Conservation (phyloP, 2,113 vertebrate species). For the Catharus bicknelli region DNA sequence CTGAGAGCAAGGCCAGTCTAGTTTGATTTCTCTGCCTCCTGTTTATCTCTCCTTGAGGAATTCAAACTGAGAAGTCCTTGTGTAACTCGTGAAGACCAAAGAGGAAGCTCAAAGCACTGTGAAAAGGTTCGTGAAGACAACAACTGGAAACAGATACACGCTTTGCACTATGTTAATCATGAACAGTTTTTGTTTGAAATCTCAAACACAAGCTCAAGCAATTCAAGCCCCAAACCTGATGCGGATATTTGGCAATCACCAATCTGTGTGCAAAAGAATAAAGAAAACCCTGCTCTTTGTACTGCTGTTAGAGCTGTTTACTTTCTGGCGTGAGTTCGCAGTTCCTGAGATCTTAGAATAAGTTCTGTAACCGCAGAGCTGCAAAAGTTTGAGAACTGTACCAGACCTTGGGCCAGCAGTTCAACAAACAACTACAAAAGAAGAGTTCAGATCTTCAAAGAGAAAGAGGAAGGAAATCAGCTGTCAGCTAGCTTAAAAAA, state of each 20-base stretch:
- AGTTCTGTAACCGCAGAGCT: slow-evolving; percentile 16
- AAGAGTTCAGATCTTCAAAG: slow-evolving; percentile 48
- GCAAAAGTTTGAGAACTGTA: slow-evolving; percentile 28
- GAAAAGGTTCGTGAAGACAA: background rate
- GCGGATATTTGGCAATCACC: background rate
- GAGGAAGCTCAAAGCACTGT: background rate
- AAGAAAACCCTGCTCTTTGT: slow-evolving; percentile 26
- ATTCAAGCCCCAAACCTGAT: background rate
- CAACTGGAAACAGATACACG: background rate
- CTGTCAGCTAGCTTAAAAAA: background rate
- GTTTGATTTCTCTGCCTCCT: background rate
- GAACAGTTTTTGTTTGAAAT: background rate
- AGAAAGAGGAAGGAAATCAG: slow-evolving; percentile 63
- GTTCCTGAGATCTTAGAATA: slow-evolving; percentile 49
- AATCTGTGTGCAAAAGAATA: slow-evolving; percentile 7
- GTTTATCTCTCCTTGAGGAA: background rate
- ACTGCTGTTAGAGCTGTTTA: slow-evolving; percentile 30
- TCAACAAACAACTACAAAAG: slow-evolving; percentile 61
- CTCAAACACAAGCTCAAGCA: slow-evolving; percentile 2
- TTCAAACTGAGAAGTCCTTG: background rate
- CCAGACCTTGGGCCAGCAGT: slow-evolving; percentile 29
- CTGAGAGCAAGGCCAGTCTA: background rate
- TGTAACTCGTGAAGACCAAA: background rate
- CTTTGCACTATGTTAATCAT: background rate
- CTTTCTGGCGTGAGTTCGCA: background rate